phyloP scores from a whole-genome alignment of 2,888 invertebrate species.

The Chrysina gloriosa region DNA sequence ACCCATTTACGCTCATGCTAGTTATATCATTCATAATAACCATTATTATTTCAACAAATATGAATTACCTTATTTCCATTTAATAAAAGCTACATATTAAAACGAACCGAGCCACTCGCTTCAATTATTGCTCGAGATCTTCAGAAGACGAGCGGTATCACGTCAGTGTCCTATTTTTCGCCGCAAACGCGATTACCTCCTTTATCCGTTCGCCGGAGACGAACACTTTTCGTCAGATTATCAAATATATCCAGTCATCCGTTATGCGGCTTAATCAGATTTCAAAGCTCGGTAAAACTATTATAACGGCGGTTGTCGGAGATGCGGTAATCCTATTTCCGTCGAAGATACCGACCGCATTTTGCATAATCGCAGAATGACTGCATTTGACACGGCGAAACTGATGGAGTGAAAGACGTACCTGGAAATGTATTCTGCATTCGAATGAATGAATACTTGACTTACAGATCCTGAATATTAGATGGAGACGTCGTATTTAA shows the following conservation, averaged over 20 bases:
- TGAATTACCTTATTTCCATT: too few relatives aligned
- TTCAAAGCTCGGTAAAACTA: slow-evolving; percentile 29
- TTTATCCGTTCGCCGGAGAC: background rate
- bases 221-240: background rate
- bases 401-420: background rate
- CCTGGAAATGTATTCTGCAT: background rate
- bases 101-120: too few relatives aligned
- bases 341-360: slow-evolving; percentile 6
- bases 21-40: too few relatives aligned
- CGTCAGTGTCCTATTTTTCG: background rate
- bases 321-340: slow-evolving; percentile 13
- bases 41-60: too few relatives aligned
- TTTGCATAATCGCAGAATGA: slow-evolving; percentile 29
- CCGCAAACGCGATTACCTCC: background rate
- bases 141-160: too few relatives aligned
- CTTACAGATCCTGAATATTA: background rate
- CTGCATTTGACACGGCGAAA: slow-evolving; percentile 9
- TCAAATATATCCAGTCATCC: slow-evolving; percentile 19
- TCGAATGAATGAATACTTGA: background rate
- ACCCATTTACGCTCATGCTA: too few relatives aligned
- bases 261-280: slow-evolving; percentile 21
- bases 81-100: too few relatives aligned
- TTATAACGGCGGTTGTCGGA: slow-evolving; percentile 8
- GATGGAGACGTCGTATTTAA: background rate
- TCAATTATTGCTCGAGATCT: too few relatives aligned